These are phyloP conservation scores for Phoebastria nigripes DNA, from an alignment of 2,797 vertebrate genomes.

Conservation along the genomic window DNA sequence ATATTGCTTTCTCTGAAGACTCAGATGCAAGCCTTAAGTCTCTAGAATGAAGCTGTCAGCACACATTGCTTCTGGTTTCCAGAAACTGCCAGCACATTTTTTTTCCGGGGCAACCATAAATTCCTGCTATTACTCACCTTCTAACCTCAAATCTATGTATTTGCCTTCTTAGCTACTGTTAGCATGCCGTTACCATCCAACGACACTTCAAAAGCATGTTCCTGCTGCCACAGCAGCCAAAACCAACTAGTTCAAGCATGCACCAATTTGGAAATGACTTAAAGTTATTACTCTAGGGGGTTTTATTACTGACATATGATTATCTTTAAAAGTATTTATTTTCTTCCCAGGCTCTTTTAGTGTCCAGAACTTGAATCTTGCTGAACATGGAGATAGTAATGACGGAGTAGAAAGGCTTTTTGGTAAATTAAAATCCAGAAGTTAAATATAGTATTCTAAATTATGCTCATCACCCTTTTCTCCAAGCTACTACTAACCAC, in stretches of 20 bases:
- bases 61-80: neutral
- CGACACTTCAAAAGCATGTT: neutral
- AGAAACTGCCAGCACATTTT: neutral
- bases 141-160: neutral
- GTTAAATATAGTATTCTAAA: neutral
- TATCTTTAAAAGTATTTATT: neutral
- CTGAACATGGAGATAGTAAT: neutral
- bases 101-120: neutral
- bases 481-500: neutral
- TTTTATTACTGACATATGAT: neutral
- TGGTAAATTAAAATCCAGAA: neutral
- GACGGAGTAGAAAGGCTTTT: neutral
- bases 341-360: neutral
- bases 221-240: neutral
- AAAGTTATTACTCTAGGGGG: neutral
- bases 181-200: neutral
- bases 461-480: neutral
- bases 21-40: neutral
- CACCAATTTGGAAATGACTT: neutral
- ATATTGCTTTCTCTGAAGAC: neutral
- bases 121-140: conserved; percentile 3
- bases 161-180: neutral
- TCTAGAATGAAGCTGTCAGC: neutral
- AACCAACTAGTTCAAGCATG: neutral
- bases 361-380: neutral